Evolutionary conservation across 2,888 invertebrate genomes (phyloP).

Genomic region (Neoitamus cyanurus): DNA sequence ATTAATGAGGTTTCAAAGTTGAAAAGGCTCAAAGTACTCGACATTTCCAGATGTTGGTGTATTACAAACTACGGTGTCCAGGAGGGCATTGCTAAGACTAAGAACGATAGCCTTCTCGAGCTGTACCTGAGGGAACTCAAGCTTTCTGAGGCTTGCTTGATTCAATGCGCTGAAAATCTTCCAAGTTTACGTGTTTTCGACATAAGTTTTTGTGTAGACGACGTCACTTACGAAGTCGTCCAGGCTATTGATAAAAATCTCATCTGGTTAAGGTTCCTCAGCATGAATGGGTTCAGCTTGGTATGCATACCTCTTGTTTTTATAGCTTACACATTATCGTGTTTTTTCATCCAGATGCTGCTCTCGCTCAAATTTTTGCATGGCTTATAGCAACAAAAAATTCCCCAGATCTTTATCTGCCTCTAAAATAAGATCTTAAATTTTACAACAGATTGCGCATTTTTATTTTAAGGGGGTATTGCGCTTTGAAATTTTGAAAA

Average conservation of each 20-base stretch:
- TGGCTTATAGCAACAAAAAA: too few relatives aligned
- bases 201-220: conserved; percentile 76
- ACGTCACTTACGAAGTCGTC: conserved; percentile 76
- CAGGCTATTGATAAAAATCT: conserved; percentile 76
- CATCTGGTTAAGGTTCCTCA: conserved; percentile 70
- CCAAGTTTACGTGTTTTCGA: conserved; percentile 72
- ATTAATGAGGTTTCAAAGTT: conserved; percentile 70
- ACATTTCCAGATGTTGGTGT: conserved; percentile 75
- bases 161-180: conserved; percentile 71
- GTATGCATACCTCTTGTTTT: too few relatives aligned
- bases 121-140: conserved; percentile 72
- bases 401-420: too few relatives aligned
- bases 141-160: conserved; percentile 73
- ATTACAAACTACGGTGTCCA: conserved; percentile 73
- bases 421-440: too few relatives aligned
- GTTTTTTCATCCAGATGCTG: too few relatives aligned
- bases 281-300: conserved; percentile 75
- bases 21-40: conserved; percentile 70
- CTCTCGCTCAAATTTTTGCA: too few relatives aligned
- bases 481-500: too few relatives aligned
- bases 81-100: conserved; percentile 70
- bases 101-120: conserved; percentile 68
- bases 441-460: too few relatives aligned
- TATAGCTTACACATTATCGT: too few relatives aligned
- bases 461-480: too few relatives aligned